phyloP scores from a whole-genome alignment of 1,140 invertebrate genomes.

The Macrosteles quadrilineatus region DNA sequence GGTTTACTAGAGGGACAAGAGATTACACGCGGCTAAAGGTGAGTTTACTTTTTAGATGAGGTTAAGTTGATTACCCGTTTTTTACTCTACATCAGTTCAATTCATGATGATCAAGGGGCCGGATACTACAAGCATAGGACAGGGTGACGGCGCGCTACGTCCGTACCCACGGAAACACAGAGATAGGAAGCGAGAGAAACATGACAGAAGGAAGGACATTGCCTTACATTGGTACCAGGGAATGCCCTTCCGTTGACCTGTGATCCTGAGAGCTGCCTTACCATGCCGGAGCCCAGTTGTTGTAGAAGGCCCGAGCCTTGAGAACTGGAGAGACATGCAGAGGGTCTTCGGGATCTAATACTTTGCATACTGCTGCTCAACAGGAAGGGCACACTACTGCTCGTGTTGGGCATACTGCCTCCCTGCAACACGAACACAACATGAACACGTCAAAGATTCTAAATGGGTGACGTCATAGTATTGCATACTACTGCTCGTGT shows the following conservation, averaged over 20 bases:
- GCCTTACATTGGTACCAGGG: slow-evolving; percentile 61
- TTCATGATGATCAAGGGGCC: too few species aligned
- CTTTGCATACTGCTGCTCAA: slow-evolving; percentile 80
- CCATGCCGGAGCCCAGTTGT: slow-evolving; percentile 83
- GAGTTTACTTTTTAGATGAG: too few species aligned
- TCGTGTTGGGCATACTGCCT: slow-evolving; percentile 84
- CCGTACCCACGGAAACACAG: slow-evolving; percentile 5
- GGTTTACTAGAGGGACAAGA: too few species aligned
- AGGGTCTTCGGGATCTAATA: slow-evolving; percentile 75
- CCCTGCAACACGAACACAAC: slow-evolving; percentile 62
- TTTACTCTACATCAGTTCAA: too few species aligned
- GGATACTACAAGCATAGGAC: slow-evolving; percentile 10
- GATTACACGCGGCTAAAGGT: too few species aligned
- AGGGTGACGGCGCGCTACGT: background rate
- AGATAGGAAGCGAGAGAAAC: slow-evolving; percentile 29
- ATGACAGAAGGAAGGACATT: slow-evolving; percentile 33
- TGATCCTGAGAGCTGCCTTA: slow-evolving; percentile 74
- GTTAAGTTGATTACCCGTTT: too few species aligned
- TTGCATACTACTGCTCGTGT: slow-evolving; percentile 82
- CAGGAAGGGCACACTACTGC: slow-evolving; percentile 81
- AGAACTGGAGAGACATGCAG: slow-evolving; percentile 62
- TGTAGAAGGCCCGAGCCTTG: slow-evolving; percentile 75
- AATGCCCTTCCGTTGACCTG: slow-evolving; percentile 65
- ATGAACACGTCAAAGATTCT: slow-evolving; percentile 52
- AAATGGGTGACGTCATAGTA: slow-evolving; percentile 64